Conservation (phyloP, 1,140 invertebrate species). For the Neodiprion virginianus region DNA sequence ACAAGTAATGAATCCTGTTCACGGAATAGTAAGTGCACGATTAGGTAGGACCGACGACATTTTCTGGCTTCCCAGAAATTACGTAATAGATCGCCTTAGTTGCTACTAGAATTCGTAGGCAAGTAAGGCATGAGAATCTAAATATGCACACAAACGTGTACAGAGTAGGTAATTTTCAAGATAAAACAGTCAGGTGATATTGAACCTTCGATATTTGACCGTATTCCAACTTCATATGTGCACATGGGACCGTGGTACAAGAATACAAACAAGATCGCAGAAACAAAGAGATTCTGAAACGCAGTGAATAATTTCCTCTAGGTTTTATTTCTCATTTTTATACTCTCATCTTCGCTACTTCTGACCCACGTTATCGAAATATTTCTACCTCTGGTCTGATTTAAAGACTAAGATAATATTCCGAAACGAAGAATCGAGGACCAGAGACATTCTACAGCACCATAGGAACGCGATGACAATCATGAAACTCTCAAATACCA, state of each 20-base stretch:
- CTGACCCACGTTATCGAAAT: background rate
- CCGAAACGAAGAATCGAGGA: background rate
- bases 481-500: background rate
- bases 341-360: background rate
- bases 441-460: conserved; percentile 2
- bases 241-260: background rate
- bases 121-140: background rate
- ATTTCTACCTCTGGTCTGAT: background rate
- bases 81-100: background rate
- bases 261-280: background rate
- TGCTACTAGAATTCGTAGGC: too few species aligned
- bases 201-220: background rate
- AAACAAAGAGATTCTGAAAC: background rate
- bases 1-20: conserved; percentile 2
- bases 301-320: background rate
- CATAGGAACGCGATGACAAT: background rate
- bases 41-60: conserved; percentile 7
- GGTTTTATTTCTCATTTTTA: background rate
- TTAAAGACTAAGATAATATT: background rate
- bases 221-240: background rate
- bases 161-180: background rate
- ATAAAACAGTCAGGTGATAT: background rate
- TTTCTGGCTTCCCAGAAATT: conserved; percentile 13
- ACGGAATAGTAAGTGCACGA: conserved; percentile 5
- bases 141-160: background rate